Base-by-base conservation (phyloP, 2,113 vertebrate genomes). In the Ammodytes dubius region DNA sequence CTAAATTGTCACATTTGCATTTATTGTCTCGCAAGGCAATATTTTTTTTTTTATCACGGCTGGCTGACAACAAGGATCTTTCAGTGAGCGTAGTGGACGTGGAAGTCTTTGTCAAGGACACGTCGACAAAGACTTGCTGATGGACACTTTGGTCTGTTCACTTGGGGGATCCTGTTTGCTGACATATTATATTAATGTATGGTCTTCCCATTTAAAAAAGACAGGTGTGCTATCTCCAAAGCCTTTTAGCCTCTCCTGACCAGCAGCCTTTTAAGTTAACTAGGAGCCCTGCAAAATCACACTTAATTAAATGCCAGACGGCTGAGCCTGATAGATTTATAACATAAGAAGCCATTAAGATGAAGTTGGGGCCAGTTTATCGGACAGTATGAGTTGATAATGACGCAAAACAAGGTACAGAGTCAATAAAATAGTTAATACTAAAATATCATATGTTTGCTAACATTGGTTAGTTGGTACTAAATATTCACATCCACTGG, bases 231-330 rank as follows among this genome's bases (percentile, higher is more conserved):
- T 73, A 57, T 12, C 13, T 49, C 9, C 7, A 40, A 66, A 73
- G 57, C 70, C 57, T 45, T 76, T 52, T 13, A 63, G 54, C 53
- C 70, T n/a, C 45, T 70, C 2, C 1, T 70, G 61, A 58, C 27
- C 11, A 45, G 39, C 45, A 8, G 58, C 12, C 40, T 57, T 61
- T 10, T 69, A 40, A 50, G 58, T 71, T 72, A 68, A 76, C 37
- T 67, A 8, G 40, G 9, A 57, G 15, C 4, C 5, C 40, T 11
- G 53, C 65, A 47, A 68, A 64, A 77, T 77, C 19, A 11, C 52
- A 45, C 49, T 74, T 74, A 52, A 84, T 81, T 81, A 84, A 77
- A 77, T 77, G 73, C 70, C 72, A 81, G 39, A 47, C 12, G 10
- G 58, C 49, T 57, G 58, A 77, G 46, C 37, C 65, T 74, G 77